phyloP scores from a whole-genome alignment of 2,888 invertebrate species.

The Meiosimyza decipiens region DNA sequence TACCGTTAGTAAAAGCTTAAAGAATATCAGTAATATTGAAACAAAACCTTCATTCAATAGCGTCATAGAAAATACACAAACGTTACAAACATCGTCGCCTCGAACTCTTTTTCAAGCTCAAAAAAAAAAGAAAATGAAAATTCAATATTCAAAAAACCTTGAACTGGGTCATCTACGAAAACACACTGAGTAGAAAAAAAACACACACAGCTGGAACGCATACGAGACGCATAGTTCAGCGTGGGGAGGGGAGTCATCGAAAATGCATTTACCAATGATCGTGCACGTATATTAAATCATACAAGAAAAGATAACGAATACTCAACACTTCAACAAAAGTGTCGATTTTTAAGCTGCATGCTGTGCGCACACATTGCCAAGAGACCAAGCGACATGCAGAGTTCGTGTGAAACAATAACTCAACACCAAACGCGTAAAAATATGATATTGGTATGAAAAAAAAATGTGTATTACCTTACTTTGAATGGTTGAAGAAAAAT shows the following conservation, averaged over 20 bases:
- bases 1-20: background rate
- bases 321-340: conserved; percentile 31
- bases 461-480: background rate
- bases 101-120: background rate
- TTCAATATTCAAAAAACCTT: conserved; percentile 10
- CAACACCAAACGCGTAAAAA: conserved; percentile 24
- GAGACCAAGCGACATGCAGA: conserved; percentile 9
- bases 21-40: background rate
- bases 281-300: conserved; percentile 26
- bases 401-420: conserved; percentile 32
- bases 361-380: conserved; percentile 6
- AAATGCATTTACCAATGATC: background rate
- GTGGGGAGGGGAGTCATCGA: no score
- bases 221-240: background rate
- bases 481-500: background rate
- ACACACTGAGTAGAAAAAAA: background rate
- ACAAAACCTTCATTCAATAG: background rate
- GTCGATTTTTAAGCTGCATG: conserved; percentile 25
- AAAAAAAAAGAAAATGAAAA: background rate
- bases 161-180: conserved; percentile 12
- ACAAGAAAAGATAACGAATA: conserved; percentile 19
- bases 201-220: background rate
- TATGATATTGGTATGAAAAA: background rate
- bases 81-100: background rate
- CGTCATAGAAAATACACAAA: background rate